Conservation (phyloP, 2,113 vertebrate species). For the Cnemophilus loriae region DNA sequence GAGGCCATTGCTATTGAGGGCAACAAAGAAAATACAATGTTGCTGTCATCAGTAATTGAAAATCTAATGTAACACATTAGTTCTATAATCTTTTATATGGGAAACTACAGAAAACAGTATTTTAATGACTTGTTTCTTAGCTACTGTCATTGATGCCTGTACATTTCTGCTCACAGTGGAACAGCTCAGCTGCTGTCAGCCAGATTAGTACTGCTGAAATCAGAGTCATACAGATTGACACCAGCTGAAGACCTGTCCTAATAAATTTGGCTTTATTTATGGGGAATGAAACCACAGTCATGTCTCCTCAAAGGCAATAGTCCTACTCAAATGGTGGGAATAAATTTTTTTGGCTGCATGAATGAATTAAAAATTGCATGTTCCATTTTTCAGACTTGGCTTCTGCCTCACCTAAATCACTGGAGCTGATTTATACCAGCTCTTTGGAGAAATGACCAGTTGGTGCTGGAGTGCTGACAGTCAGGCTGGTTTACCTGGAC, state of each 20-base stretch:
- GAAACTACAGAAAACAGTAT: background rate
- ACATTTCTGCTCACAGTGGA: background rate
- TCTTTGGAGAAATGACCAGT: background rate
- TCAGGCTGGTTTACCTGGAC: background rate
- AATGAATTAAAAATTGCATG: background rate
- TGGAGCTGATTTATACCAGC: background rate
- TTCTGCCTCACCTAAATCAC: background rate
- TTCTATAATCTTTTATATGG: background rate
- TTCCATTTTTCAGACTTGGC: background rate
- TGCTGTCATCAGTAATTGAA: background rate
- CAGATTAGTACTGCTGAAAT: background rate
- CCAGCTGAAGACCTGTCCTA: slow-evolving; percentile 26
- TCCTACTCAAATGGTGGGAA: background rate
- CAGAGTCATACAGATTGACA: slow-evolving; percentile 4
- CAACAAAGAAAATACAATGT: background rate
- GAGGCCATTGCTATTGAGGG: background rate
- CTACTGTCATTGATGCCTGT: background rate
- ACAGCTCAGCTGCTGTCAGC: background rate
- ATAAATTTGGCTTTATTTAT: slow-evolving; percentile 5
- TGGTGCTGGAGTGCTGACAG: background rate
- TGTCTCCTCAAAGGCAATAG: background rate
- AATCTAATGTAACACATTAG: background rate
- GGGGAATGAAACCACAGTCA: background rate
- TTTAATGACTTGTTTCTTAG: background rate
- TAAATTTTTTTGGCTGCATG: background rate